phyloP scores from a whole-genome alignment of 2,797 vertebrate genomes.

The Chiloscyllium punctatum region DNA sequence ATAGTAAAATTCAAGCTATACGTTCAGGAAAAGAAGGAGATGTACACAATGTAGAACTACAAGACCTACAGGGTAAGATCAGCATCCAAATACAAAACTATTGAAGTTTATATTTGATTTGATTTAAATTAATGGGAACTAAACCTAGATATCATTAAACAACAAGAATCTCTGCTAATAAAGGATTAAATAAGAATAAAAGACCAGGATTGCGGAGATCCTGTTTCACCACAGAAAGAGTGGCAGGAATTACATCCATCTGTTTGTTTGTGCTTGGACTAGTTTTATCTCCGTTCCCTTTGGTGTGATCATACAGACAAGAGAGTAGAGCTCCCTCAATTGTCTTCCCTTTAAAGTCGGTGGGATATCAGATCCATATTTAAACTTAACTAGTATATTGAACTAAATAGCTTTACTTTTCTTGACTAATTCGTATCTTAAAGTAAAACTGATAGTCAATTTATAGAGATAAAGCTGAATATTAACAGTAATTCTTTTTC shows the following conservation, averaged over 20 bases:
- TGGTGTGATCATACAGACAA: neutral
- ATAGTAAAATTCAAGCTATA: neutral
- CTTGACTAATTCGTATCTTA: neutral
- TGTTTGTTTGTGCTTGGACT: neutral
- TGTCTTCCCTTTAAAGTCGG: neutral
- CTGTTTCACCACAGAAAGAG: neutral
- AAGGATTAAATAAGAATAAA: neutral
- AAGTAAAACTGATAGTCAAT: neutral
- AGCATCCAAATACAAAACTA: neutral
- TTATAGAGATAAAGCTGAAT: neutral
- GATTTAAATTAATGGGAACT: neutral
- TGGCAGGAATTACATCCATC: neutral
- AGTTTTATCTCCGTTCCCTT: no score
- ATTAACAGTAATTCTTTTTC: neutral
- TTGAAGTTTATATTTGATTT: neutral
- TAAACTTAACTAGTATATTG: neutral
- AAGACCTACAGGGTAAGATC: neutral
- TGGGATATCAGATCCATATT: neutral
- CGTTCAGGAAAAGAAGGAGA: neutral
- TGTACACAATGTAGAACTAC: no score
- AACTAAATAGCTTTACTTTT: neutral
- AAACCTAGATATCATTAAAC: neutral
- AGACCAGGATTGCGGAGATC: neutral
- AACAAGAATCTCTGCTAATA: neutral
- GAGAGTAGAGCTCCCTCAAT: neutral